Percentiles rank a stretch among this genome's conserved stretches.
These are phyloP conservation scores for Colius striatus DNA, from an alignment of 2,113 vertebrate species.

Conservation along the genomic window DNA sequence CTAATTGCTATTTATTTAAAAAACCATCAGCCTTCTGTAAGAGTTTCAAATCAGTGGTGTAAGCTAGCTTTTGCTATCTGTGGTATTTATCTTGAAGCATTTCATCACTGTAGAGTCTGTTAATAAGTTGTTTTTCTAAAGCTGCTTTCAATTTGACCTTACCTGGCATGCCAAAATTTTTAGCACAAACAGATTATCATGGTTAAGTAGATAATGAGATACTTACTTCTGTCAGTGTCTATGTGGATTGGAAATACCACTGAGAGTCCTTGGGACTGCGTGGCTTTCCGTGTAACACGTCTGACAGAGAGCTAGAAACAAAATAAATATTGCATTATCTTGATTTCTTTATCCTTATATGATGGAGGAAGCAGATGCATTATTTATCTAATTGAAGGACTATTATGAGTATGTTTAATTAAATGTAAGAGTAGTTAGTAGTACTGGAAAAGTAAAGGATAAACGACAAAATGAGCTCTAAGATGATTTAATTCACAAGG, in stretches of 20 bases:
- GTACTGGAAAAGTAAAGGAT: constrained; percentile 15
- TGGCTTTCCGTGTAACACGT: neutral
- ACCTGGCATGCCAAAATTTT: constrained; percentile 24
- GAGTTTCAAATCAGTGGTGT: neutral
- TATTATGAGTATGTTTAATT: constrained; percentile 22
- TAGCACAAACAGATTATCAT: constrained; percentile 6
- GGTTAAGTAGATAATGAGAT: constrained; percentile 23
- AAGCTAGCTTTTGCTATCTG: constrained; percentile 38
- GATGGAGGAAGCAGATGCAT: constrained; percentile 15
- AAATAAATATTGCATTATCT: constrained; percentile 59
- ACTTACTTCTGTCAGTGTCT: neutral
- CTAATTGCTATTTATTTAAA: constrained; percentile 53
- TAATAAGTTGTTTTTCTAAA: constrained; percentile 47
- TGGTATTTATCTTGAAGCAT: constrained; percentile 58
- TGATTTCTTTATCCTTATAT: neutral
- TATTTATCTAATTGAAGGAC: constrained; percentile 60
- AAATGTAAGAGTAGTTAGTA: constrained; percentile 21
- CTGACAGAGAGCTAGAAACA: constrained; percentile 22
- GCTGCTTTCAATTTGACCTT: neutral
- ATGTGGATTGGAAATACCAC: neutral
- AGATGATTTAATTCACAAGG: neutral
- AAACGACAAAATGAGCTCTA: constrained; percentile 44
- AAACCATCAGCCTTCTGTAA: neutral
- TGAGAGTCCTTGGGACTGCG: neutral
- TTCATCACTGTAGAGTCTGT: constrained; percentile 20